Evolutionary conservation across 2,113 vertebrate species (phyloP).

Genomic region (Cavia porcellus): DNA sequence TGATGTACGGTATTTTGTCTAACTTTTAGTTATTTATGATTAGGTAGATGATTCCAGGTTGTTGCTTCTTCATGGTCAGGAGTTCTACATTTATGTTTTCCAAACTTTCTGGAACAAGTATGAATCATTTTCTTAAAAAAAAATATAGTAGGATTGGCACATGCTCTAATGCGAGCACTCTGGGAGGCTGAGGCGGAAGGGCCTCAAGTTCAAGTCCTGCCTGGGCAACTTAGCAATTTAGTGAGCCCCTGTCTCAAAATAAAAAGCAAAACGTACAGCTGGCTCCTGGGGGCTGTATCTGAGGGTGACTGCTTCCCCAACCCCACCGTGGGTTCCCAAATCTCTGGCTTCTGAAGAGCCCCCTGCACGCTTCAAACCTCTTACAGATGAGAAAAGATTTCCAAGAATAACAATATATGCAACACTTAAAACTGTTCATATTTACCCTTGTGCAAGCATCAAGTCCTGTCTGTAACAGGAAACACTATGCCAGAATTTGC

Average conservation of each 20-base stretch:
- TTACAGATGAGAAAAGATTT: background rate
- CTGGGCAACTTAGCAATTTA: background rate
- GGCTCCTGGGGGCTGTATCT: background rate
- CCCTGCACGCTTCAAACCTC: background rate
- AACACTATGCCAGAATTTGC: background rate
- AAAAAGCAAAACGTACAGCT: background rate
- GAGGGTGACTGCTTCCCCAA: background rate
- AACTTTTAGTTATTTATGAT: background rate
- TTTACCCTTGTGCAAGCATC: background rate
- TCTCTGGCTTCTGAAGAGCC: background rate
- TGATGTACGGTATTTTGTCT: background rate
- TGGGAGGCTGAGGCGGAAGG: background rate
- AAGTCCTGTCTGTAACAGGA: background rate
- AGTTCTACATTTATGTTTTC: background rate
- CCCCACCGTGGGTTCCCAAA: too few relatives aligned
- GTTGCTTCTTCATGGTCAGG: background rate
- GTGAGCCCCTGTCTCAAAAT: background rate
- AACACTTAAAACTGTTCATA: background rate
- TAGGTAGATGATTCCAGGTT: background rate
- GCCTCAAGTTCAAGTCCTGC: background rate
- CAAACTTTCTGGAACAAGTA: slow-evolving; percentile 7
- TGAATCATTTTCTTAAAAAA: background rate
- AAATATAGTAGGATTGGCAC: background rate
- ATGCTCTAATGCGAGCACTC: background rate
- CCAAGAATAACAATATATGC: background rate